A percentile compares a stretch with the other conserved stretches of the same genome.
phyloP scores from a whole-genome alignment of 2,888 invertebrate genomes.

The Drosophila mettleri region DNA sequence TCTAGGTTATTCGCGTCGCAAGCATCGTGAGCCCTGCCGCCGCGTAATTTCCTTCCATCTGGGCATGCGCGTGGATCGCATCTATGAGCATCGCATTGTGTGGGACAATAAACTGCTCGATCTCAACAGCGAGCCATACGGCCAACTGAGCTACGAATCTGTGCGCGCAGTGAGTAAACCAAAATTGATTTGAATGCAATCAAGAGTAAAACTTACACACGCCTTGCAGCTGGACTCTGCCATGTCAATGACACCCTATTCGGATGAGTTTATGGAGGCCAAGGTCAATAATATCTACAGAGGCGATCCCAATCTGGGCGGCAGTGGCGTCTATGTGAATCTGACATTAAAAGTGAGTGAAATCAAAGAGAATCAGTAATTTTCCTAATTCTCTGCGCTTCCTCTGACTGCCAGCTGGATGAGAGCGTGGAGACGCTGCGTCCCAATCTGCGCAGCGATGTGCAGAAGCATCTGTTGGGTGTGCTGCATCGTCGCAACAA shows the following conservation, averaged over 20 bases:
- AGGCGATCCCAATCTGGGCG: constrained; percentile 89
- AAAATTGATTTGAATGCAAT: not conserved
- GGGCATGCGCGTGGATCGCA: constrained; percentile 92
- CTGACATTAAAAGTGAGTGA: constrained; percentile 89
- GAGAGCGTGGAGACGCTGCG: constrained; percentile 90
- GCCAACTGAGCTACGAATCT: constrained; percentile 93
- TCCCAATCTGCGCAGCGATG: constrained; percentile 89
- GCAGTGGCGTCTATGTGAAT: constrained; percentile 93
- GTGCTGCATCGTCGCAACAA: constrained; percentile 93
- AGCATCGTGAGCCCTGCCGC: constrained; percentile 91
- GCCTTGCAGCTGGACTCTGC: constrained; percentile 92
- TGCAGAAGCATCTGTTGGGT: constrained; percentile 93
- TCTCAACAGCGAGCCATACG: constrained; percentile 91
- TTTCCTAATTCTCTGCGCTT: not conserved
- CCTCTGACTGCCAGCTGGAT: constrained; percentile 86
- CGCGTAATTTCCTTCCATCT: constrained; percentile 92
- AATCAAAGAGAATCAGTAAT: not conserved
- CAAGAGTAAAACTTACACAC: not conserved
- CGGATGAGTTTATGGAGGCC: constrained; percentile 93
- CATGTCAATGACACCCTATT: constrained; percentile 96
- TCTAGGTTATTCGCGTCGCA: constrained; percentile 88
- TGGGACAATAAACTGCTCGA: constrained; percentile 92
- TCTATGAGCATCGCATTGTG: constrained; percentile 91
- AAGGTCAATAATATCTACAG: constrained; percentile 92
- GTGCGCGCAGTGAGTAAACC: constrained; percentile 91